Conservation (phyloP, 2,113 vertebrate genomes). For the Prunella fulvescens region DNA sequence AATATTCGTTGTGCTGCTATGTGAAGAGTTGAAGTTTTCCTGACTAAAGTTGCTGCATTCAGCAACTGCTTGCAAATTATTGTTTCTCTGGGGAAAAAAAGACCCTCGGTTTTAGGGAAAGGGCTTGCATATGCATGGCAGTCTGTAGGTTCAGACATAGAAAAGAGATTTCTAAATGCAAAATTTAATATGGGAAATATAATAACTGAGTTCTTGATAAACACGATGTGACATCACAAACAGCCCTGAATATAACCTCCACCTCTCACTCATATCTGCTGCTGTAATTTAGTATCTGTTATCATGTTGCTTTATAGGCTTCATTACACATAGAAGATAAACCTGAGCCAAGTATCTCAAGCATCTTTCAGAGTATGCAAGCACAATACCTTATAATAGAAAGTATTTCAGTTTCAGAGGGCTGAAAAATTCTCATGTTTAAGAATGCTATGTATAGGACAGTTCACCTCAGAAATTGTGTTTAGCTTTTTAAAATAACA, state of each 20-base stretch:
- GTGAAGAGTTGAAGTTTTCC: not conserved
- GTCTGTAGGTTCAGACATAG: not conserved
- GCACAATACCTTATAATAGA: not conserved
- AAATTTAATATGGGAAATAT: not conserved
- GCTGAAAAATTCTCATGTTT: not conserved
- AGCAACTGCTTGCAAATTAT: not conserved
- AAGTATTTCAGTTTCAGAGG: not conserved
- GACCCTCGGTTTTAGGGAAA: not conserved
- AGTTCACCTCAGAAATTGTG: not conserved
- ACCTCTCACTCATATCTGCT: not conserved
- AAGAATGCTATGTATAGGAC: not conserved
- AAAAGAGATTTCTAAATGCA: not conserved
- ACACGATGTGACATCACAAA: not conserved
- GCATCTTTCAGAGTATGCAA: not conserved
- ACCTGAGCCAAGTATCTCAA: not conserved
- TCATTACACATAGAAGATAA: not conserved
- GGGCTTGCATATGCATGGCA: not conserved
- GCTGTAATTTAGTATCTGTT: not conserved
- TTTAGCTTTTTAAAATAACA: not conserved
- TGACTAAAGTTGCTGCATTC: not conserved
- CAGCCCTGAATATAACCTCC: not conserved
- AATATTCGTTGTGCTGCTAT: not conserved
- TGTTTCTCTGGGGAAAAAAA: not conserved
- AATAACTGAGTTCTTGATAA: not conserved
- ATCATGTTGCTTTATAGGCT: not conserved